Percentiles rank a stretch among this genome's conserved stretches.
Evolutionary conservation across 64 coral and sea anemone species (phyloP).

Genomic region (Platygyra sinensis): DNA sequence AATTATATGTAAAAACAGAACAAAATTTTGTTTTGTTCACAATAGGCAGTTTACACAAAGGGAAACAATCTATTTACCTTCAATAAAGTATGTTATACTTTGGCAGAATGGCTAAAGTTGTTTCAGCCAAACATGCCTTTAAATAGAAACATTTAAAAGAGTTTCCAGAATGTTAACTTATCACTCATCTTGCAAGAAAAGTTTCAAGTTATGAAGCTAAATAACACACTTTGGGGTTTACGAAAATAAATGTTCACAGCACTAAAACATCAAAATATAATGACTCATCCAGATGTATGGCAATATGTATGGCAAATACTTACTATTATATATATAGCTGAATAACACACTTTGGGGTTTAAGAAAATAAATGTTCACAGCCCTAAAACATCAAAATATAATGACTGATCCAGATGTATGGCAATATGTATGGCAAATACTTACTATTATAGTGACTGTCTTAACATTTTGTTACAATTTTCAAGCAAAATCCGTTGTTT

Average conservation of each 20-base stretch:
- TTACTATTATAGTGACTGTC: no score
- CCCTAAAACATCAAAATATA: background rate
- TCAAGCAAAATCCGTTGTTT: no score
- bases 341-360: background rate
- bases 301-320: background rate
- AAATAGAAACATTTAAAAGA: background rate
- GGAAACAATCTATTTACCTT: no score
- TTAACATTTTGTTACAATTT: no score
- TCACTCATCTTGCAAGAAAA: background rate
- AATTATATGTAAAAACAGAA: background rate
- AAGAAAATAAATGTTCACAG: background rate
- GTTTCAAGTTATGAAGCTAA: background rate
- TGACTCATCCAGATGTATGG: background rate
- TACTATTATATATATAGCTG: no score
- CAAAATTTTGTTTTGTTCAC: background rate
- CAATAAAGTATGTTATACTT: background rate
- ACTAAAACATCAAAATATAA: background rate
- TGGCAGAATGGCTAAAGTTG: background rate
- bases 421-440: background rate
- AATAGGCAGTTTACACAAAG: background rate
- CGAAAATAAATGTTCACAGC: background rate
- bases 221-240: background rate
- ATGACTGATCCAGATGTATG: background rate
- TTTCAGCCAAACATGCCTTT: background rate
- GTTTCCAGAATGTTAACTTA: constrained; percentile 31